Evolutionary conservation across 2,113 vertebrate species (phyloP).

Genomic region (Tyto alba): DNA sequence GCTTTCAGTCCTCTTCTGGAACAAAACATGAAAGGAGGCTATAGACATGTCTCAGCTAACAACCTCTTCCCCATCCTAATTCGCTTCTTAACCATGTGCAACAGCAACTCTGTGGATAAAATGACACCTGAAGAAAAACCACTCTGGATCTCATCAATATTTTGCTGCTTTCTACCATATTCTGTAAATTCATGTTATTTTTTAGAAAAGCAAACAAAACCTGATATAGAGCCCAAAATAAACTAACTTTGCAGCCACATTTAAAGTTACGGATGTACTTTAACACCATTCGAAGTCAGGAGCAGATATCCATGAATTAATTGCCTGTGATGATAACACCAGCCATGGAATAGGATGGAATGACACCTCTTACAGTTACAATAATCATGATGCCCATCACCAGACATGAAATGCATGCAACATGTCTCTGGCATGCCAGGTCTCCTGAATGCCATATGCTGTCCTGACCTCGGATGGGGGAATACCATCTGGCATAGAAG

Average conservation of each 20-base stretch:
- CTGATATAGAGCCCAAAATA: not conserved
- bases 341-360: not conserved
- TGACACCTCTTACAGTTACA: not conserved
- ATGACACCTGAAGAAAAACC: not conserved
- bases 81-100: not conserved
- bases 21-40: not conserved
- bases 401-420: not conserved
- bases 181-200: not conserved
- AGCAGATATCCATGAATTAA: not conserved
- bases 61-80: not conserved
- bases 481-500: slow-evolving; percentile 17
- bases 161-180: not conserved
- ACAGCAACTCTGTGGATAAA: not conserved
- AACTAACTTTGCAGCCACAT: not conserved
- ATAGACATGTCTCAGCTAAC: not conserved
- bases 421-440: not conserved
- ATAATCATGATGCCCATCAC: not conserved
- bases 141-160: not conserved
- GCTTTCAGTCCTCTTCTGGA: not conserved
- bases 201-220: not conserved
- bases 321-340: not conserved
- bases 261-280: not conserved
- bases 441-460: not conserved
- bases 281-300: not conserved
- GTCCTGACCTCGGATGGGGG: not conserved